Conservation (phyloP, 1,140 invertebrate genomes). For the Helicorthomorpha holstii region DNA sequence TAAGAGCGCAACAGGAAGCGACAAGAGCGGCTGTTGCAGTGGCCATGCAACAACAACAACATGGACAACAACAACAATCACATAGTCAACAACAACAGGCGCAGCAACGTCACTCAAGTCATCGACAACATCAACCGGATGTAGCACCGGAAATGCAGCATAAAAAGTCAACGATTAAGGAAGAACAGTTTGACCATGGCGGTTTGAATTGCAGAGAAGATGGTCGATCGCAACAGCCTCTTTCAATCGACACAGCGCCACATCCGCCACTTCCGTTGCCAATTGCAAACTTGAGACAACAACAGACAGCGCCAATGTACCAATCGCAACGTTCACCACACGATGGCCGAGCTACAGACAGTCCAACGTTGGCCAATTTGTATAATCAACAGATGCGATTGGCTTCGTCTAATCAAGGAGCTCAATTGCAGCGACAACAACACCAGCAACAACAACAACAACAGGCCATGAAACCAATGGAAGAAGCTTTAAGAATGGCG, state of each 20-base stretch:
- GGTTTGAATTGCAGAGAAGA: no score
- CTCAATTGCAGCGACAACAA: slow-evolving; percentile 16
- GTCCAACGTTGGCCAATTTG: slow-evolving; percentile 49
- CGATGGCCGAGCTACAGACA: slow-evolving; percentile 53
- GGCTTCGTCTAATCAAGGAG: slow-evolving; percentile 12
- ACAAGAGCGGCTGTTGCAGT: slow-evolving; percentile 4
- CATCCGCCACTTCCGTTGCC: no score
- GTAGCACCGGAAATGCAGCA: neutral
- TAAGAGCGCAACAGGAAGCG: slow-evolving; percentile 11
- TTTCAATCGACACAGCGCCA: no score
- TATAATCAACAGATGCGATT: slow-evolving; percentile 22
- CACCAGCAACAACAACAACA: slow-evolving; percentile 12
- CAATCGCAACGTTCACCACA: slow-evolving; percentile 22
- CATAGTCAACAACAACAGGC: slow-evolving; percentile 8
- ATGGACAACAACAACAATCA: slow-evolving; percentile 10
- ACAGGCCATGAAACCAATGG: slow-evolving; percentile 13
- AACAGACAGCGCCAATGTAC: neutral
- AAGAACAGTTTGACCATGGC: slow-evolving; percentile 2
- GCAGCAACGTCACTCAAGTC: no score
- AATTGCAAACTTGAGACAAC: no score
- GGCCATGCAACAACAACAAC: slow-evolving; percentile 9
- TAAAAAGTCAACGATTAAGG: neutral
- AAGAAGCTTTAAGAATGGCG: slow-evolving; percentile 10
- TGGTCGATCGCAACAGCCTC: no score
- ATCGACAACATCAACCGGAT: no score